Base-by-base conservation (phyloP, 2,888 invertebrate genomes). In the Tachina grossa region DNA sequence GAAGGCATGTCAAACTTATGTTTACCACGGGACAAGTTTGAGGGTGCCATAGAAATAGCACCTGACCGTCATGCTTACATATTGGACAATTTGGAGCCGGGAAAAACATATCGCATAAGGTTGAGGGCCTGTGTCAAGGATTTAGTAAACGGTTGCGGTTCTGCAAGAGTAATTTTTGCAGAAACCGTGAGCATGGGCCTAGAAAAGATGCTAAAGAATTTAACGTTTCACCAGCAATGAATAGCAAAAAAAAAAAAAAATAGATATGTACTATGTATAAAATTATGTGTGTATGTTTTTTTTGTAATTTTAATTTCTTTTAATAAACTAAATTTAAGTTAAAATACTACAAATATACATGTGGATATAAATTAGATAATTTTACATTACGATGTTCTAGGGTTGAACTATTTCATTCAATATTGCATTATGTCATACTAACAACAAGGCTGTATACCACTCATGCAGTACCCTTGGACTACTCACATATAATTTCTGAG, bases 71-170 rank as follows among this genome's bases (percentile, higher is more conserved):
- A 91, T 45, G 88, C 84, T 8, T 89, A 87, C 51, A 85, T 71
- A 0, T 39, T 92, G 9, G 75, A 79, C 0, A 49, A 88, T 8
- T 79, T 92, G 9, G 11, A 87, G 1, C 87, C 89, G 1, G 76
- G 88, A 16, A 78, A 84, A 45, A 86, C 81, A 3, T 92, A 92
- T 87, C 88, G 88, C 10, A 86, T 92, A 9, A 87, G 88, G n/a
- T 78, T 92, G 0, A 89, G 90, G 0, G 92, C 92, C 2, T 92
- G 92, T 84, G 90, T 89, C 0, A 84, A 87, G 0, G 88, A 80
- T 3, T 74, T 92, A 45, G 11, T 83, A 41, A 91, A 91, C 74
- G 90, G 89, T 0, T 92, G 92, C 57, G 92, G 92, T n/a, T 86
- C 83, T 0, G 91, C 90, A 1, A 85, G 75, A n/a, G 68, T 69